Evolutionary conservation across 2,113 vertebrate genomes (phyloP).

Genomic region (Eubucco bourcierii): DNA sequence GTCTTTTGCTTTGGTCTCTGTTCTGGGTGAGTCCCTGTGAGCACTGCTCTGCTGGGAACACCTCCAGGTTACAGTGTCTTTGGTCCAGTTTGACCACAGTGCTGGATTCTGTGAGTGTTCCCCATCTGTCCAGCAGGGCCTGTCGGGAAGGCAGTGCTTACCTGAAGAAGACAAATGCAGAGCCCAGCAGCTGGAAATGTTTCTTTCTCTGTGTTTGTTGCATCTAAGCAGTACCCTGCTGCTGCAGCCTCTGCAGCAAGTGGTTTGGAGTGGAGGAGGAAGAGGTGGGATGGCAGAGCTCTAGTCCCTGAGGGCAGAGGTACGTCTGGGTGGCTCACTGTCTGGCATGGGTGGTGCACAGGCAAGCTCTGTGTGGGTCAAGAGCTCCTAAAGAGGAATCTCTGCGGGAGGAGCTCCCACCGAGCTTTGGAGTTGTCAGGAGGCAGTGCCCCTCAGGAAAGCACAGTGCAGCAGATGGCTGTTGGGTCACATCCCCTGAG

Average conservation of each 20-base stretch:
- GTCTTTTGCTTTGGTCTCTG: neutral
- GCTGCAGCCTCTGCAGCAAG: neutral
- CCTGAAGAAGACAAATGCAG: neutral
- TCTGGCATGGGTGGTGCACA: accelerated
- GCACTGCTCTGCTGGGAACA: accelerated
- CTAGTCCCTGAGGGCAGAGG: neutral
- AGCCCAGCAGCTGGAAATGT: neutral
- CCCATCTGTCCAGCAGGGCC: neutral
- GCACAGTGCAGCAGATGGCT: neutral
- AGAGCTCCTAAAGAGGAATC: neutral
- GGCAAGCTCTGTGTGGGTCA: neutral
- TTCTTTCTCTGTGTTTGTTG: neutral
- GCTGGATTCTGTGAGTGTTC: neutral
- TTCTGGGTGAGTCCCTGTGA: neutral
- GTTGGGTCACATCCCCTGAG: neutral
- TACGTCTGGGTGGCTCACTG: too few species aligned
- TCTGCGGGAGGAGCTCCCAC: neutral
- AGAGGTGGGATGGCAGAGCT: neutral
- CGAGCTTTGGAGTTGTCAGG: neutral
- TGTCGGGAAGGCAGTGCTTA: neutral
- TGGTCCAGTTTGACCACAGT: neutral
- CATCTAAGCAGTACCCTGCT: accelerated
- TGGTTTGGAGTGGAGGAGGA: neutral
- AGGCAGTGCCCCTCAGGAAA: neutral
- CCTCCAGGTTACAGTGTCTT: neutral